A percentile compares a stretch with the other conserved stretches of the same genome.
These are phyloP conservation scores for Battus philenor DNA, from an alignment of 1,140 invertebrate genomes.

Conservation along the genomic window DNA sequence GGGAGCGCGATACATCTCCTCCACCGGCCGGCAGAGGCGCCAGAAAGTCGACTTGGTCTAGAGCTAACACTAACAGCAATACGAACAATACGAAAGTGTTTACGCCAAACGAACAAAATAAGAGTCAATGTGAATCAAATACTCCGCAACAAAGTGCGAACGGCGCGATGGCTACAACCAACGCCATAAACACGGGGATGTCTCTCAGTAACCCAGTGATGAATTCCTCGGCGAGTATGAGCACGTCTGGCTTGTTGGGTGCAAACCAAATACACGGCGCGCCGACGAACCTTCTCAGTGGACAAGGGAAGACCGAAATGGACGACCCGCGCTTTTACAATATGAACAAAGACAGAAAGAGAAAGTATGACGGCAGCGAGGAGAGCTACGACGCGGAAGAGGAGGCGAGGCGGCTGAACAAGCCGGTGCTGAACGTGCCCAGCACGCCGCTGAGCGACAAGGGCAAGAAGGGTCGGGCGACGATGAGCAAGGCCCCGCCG, in stretches of 20 bases:
- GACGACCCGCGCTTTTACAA: conserved; percentile 85
- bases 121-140: conserved; percentile 49
- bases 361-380: conserved; percentile 81
- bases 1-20: conserved; percentile 86
- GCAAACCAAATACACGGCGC: conserved; percentile 51
- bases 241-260: conserved; percentile 46
- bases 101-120: conserved; percentile 52
- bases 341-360: conserved; percentile 83
- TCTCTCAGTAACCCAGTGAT: conserved; percentile 50
- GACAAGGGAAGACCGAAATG: conserved; percentile 65
- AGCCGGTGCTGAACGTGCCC: conserved; percentile 76
- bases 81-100: conserved; percentile 57
- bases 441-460: conserved; percentile 69
- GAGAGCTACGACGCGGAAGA: conserved; percentile 80
- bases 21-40: conserved; percentile 80
- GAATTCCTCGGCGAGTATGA: conserved; percentile 51
- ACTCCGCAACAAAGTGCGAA: conserved; percentile 58
- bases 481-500: conserved; percentile 42
- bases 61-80: conserved; percentile 69
- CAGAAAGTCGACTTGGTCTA: conserved; percentile 80
- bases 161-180: conserved; percentile 56
- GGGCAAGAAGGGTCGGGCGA: conserved; percentile 55
- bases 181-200: conserved; percentile 51
- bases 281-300: conserved; percentile 51
- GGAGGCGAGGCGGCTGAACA: conserved; percentile 65